Conservation (phyloP, 2,888 invertebrate genomes). For the Hetaerina titia region DNA sequence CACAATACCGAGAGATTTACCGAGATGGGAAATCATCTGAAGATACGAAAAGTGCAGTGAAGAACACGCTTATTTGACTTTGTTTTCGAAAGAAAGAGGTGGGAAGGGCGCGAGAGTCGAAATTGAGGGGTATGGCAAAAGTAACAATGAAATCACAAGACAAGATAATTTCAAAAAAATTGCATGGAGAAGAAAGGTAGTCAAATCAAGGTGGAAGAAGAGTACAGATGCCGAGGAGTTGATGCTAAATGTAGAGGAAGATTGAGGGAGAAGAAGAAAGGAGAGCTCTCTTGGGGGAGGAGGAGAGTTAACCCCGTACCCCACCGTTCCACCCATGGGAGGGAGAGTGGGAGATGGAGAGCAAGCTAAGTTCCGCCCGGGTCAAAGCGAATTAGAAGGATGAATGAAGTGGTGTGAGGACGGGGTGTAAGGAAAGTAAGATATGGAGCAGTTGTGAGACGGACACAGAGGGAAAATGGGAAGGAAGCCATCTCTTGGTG, state of each 20-base stretch:
- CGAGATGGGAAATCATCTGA: too few relatives aligned
- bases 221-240: not conserved
- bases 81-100: not conserved
- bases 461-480: not conserved
- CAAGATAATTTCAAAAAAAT: not conserved
- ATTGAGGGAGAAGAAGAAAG: not conserved
- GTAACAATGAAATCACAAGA: not conserved
- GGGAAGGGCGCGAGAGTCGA: too few relatives aligned
- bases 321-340: not conserved
- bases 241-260: not conserved
- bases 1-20: too few relatives aligned
- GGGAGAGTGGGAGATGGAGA: not conserved
- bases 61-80: not conserved
- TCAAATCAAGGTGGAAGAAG: not conserved
- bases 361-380: not conserved
- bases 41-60: not conserved
- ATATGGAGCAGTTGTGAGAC: not conserved
- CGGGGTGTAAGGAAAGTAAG: too few relatives aligned
- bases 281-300: not conserved
- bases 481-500: not conserved
- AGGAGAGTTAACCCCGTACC: not conserved
- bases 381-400: constrained; percentile 28
- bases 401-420: not conserved
- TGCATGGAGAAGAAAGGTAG: not conserved
- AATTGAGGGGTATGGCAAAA: not conserved